phyloP scores from a whole-genome alignment of 2,888 invertebrate genomes.

The Hymenopus coronatus region DNA sequence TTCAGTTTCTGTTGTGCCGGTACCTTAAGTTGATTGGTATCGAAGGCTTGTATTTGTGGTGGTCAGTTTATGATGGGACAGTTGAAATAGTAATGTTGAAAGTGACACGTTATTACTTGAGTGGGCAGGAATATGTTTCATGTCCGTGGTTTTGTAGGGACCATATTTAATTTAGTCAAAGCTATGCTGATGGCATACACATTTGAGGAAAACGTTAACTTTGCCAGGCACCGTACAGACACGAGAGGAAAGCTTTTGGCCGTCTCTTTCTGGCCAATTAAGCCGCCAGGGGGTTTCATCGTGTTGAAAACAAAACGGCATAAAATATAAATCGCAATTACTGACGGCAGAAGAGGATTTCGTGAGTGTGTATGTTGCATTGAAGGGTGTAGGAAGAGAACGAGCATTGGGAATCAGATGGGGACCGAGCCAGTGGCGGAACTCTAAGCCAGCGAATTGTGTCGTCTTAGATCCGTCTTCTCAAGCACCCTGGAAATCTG shows the following conservation, averaged over 20 bases:
- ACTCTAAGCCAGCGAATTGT: neutral
- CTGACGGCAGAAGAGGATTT: conserved; percentile 19
- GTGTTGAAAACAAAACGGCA: conserved; percentile 22
- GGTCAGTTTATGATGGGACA: neutral
- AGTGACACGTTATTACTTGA: neutral
- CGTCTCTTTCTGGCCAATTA: conserved; percentile 20
- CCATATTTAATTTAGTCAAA: neutral
- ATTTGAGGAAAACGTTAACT: conserved; percentile 7
- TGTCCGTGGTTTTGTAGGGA: neutral
- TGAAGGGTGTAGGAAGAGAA: conserved; percentile 14
- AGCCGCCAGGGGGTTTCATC: conserved; percentile 11
- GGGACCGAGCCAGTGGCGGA: neutral
- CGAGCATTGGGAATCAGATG: neutral
- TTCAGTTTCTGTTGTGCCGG: neutral
- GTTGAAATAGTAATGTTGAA: neutral
- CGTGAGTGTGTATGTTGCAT: neutral
- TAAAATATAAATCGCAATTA: conserved; percentile 22
- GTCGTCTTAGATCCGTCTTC: too few relatives aligned
- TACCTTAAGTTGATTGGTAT: neutral
- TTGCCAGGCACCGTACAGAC: neutral
- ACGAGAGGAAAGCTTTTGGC: conserved; percentile 10
- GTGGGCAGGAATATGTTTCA: neutral
- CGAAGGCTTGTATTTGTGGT: neutral
- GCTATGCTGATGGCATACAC: neutral
- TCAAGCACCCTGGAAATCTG: too few relatives aligned